Evolutionary conservation across 2,113 vertebrate genomes (phyloP).

Genomic region (Centropristis striata): DNA sequence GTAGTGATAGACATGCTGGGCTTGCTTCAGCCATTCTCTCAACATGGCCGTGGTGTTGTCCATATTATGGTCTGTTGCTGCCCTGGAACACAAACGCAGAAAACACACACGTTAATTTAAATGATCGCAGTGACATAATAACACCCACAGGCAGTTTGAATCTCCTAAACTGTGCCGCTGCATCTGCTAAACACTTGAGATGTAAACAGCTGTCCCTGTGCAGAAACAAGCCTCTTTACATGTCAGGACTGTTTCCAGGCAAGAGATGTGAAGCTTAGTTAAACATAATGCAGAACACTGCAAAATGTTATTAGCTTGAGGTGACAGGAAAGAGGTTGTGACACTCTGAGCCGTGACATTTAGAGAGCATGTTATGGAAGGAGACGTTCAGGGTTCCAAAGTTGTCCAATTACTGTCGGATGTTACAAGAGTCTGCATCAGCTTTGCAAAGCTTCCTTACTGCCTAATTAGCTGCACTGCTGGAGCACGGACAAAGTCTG

Average conservation of each 20-base stretch:
- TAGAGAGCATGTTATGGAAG: constrained; percentile 8
- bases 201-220: background rate
- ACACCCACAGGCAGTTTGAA: background rate
- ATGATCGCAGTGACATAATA: background rate
- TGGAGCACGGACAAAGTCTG: constrained; percentile 2
- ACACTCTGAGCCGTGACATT: constrained; percentile 12
- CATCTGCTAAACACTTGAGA: constrained; percentile 22
- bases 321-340: background rate
- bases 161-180: background rate
- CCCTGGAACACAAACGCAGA: constrained; percentile 84
- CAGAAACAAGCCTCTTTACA: constrained; percentile 1
- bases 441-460: background rate
- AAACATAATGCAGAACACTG: background rate
- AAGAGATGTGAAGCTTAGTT: background rate
- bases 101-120: constrained; percentile 14
- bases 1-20: constrained; percentile 91
- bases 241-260: background rate
- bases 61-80: constrained; percentile 93
- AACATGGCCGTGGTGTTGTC: constrained; percentile 95
- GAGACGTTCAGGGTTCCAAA: background rate
- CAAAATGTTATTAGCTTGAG: background rate
- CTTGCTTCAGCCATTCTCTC: constrained; percentile 93
- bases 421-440: constrained; percentile 3
- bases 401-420: constrained; percentile 18
- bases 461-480: constrained; percentile 16